Conservation (phyloP, 92 coral and sea anemone genomes). For the Porites lobata region DNA sequence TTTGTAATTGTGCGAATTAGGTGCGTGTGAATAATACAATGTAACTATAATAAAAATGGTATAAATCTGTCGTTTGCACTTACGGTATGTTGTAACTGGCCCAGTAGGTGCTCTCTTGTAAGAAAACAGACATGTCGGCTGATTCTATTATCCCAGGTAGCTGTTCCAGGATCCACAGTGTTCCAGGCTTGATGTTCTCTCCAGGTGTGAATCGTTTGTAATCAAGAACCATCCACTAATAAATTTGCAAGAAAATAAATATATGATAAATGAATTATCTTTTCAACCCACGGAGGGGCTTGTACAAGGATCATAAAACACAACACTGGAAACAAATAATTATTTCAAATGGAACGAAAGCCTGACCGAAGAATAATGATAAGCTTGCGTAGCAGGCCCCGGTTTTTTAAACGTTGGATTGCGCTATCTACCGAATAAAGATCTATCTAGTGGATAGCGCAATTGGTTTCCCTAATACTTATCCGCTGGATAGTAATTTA, state of each 20-base stretch:
- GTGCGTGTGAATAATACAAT: too few species aligned
- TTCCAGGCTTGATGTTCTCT: slow-evolving; percentile 74
- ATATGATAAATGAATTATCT: not conserved
- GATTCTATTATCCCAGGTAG: slow-evolving; percentile 87
- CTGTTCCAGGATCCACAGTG: slow-evolving; percentile 85
- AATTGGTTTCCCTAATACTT: too few species aligned
- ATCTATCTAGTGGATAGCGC: too few species aligned
- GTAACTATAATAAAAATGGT: too few species aligned
- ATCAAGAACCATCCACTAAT: slow-evolving; percentile 95
- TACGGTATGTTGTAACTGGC: slow-evolving; percentile 95
- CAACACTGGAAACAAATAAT: too few species aligned
- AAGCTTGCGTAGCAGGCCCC: too few species aligned
- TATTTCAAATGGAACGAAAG: too few species aligned
- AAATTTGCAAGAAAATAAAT: slow-evolving; percentile 1
- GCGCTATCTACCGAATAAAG: too few species aligned
- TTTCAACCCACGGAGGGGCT: not conserved
- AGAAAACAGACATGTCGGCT: slow-evolving; percentile 87
- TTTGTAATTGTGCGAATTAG: too few species aligned
- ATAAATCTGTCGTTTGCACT: slow-evolving; percentile 5
- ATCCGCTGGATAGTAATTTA: too few species aligned
- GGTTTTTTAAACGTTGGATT: too few species aligned
- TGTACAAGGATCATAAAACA: not conserved
- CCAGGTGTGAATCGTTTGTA: slow-evolving; percentile 92
- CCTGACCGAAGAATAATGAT: too few species aligned
- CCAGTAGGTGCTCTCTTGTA: slow-evolving; percentile 88